These are phyloP conservation scores for Phymanthus crucifer DNA, from an alignment of 92 coral and sea anemone genomes.

Conservation along the genomic window DNA sequence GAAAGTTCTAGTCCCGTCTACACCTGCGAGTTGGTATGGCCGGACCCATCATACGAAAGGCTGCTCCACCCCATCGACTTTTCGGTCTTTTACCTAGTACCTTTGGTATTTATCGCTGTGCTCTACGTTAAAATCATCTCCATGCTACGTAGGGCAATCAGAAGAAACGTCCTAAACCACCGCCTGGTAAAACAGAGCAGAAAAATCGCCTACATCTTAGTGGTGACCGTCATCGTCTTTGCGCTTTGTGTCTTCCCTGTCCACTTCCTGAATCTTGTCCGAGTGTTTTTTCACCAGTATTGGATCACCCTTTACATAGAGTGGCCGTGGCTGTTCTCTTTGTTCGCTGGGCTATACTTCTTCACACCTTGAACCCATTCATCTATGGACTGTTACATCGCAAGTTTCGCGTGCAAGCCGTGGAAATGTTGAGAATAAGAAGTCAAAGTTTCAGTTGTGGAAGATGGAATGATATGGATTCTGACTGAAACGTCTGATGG, in stretches of 20 bases:
- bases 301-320: constrained; percentile 39
- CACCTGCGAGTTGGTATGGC: constrained; percentile 59
- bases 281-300: constrained; percentile 47
- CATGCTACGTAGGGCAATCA: constrained; percentile 44
- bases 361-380: constrained; percentile 49
- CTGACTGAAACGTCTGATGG: no score
- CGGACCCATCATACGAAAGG: constrained; percentile 50
- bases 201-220: constrained; percentile 34
- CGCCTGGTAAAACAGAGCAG: constrained; percentile 39
- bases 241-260: constrained; percentile 60
- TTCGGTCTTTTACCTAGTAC: constrained; percentile 40
- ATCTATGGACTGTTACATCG: constrained; percentile 50
- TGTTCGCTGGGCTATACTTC: constrained; percentile 52
- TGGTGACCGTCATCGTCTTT: constrained; percentile 43
- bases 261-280: constrained; percentile 52
- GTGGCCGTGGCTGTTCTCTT: constrained; percentile 59
- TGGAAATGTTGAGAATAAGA: not conserved
- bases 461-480: not conserved
- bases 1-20: constrained; percentile 13
- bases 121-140: constrained; percentile 51
- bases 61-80: constrained; percentile 66
- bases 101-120: constrained; percentile 35
- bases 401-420: constrained; percentile 29
- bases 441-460: not conserved
- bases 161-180: constrained; percentile 28